Evolutionary conservation across 2,113 vertebrate genomes (phyloP).

Genomic region (Varanus komodoensis): DNA sequence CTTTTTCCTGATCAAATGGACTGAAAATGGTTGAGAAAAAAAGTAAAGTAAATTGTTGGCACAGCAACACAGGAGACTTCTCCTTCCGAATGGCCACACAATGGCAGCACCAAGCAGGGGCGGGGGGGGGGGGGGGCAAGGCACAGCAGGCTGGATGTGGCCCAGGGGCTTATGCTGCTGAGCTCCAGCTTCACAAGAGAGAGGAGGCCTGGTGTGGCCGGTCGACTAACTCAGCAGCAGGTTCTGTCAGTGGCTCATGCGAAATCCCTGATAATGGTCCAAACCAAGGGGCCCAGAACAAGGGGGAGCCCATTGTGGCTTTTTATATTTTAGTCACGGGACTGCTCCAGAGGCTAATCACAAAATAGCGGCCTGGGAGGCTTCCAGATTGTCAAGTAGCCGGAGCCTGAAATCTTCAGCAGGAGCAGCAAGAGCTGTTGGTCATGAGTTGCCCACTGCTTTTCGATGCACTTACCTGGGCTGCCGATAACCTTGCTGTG

Average conservation of each 20-base stretch:
- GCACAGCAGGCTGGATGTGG: background rate
- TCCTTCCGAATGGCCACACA: background rate
- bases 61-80: background rate
- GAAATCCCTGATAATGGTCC: background rate
- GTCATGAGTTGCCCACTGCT: background rate
- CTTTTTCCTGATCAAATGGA: too few species aligned
- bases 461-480: constrained; percentile 13
- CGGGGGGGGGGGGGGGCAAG: too few species aligned
- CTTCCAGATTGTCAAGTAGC: constrained; percentile 15
- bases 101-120: background rate
- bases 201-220: background rate
- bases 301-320: background rate
- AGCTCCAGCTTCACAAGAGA: background rate
- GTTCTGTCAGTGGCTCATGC: background rate
- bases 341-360: background rate
- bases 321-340: background rate
- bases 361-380: background rate
- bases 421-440: constrained; percentile 23
- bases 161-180: background rate
- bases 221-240: background rate
- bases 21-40: too few species aligned
- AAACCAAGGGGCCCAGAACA: background rate
- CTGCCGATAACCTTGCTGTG: background rate
- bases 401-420: constrained; percentile 1
- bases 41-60: too few species aligned